These are phyloP conservation scores for Nemotelus nigrinus DNA, from an alignment of 2,888 invertebrate species.

Conservation along the genomic window DNA sequence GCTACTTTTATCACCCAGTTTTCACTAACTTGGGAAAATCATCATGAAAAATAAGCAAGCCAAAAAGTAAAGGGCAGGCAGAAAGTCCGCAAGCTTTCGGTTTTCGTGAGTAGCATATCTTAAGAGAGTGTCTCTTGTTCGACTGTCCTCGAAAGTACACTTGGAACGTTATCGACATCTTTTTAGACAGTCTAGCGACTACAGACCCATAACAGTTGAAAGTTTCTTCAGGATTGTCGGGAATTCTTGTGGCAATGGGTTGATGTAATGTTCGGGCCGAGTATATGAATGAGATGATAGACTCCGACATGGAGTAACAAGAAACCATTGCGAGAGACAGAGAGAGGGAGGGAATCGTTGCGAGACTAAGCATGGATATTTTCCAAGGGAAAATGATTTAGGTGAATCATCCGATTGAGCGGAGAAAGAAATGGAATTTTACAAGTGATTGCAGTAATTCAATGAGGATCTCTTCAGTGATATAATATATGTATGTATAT, in stretches of 20 bases:
- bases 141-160: conserved; percentile 13
- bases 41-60: not conserved
- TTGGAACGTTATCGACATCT: conserved; percentile 35
- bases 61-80: not conserved
- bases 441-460: conserved; percentile 41
- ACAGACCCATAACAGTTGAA: conserved; percentile 42
- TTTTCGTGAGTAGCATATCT: conserved; percentile 40
- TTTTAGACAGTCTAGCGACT: conserved; percentile 36
- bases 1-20: no score
- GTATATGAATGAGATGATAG: not conserved
- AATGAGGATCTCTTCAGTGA: conserved; percentile 24
- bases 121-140: conserved; percentile 13
- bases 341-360: no score
- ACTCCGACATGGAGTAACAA: not conserved
- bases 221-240: conserved; percentile 23
- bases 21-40: no score
- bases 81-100: conserved; percentile 19
- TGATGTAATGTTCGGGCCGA: not conserved
- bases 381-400: not conserved
- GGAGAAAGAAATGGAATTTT: conserved; percentile 23
- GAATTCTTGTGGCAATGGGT: conserved; percentile 2
- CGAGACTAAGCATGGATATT: no score
- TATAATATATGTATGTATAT: conserved; percentile 6
- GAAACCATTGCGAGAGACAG: conserved; percentile 1
- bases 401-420: conserved; percentile 16